A percentile compares a stretch with the other conserved stretches of the same genome.
These are phyloP conservation scores for Halcyon badia DNA, from an alignment of 2,797 vertebrate genomes.

Conservation along the genomic window DNA sequence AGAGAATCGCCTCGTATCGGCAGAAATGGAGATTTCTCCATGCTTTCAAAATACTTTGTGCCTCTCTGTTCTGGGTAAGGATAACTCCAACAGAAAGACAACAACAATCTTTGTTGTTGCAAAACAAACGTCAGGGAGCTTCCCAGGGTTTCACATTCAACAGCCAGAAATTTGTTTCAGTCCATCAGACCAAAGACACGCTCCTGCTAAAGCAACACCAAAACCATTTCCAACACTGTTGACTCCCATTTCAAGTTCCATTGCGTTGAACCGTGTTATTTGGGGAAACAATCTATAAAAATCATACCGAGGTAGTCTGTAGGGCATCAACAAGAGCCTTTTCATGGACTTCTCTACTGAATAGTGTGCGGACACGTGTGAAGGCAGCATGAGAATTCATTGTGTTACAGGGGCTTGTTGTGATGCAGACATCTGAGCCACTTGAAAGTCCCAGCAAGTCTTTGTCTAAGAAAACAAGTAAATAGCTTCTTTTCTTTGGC, in stretches of 20 bases:
- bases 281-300: neutral
- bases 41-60: neutral
- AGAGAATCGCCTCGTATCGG: neutral
- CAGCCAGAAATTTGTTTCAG: conserved; percentile 1
- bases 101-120: neutral
- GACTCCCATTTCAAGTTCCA: neutral
- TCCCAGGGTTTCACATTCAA: neutral
- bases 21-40: neutral
- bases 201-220: neutral
- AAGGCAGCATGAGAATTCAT: conserved; percentile 13
- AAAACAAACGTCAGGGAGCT: neutral
- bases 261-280: neutral
- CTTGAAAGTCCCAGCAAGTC: conserved; percentile 45
- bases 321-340: neutral
- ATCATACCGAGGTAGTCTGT: neutral
- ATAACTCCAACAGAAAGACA: neutral
- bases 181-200: neutral
- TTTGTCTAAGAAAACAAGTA: conserved; percentile 61
- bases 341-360: neutral
- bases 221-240: neutral
- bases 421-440: conserved; percentile 12
- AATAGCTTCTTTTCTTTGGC: conserved; percentile 58
- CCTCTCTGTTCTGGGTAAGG: neutral
- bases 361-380: neutral
- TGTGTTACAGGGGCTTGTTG: neutral